These are phyloP conservation scores for Heloderma charlesbogerti DNA, from an alignment of 2,113 vertebrate species.

Conservation along the genomic window DNA sequence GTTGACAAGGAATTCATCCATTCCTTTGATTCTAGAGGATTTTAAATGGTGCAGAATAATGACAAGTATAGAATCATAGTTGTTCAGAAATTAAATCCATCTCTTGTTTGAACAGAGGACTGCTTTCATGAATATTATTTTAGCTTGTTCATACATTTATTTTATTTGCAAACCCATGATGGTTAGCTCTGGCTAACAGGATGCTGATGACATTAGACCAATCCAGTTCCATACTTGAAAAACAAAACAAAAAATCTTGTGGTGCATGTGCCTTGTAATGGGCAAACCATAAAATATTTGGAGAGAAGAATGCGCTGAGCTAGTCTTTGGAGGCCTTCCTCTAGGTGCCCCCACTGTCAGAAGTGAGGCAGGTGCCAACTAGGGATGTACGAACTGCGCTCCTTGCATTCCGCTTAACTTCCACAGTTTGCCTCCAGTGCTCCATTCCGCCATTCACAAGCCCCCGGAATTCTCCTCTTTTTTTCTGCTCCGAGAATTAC, in stretches of 20 bases:
- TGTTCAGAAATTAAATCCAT: background rate
- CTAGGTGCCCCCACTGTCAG: background rate
- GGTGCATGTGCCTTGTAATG: background rate
- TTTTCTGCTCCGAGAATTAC: no score
- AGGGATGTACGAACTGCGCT: no score
- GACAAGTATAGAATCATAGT: background rate
- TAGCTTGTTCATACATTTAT: background rate
- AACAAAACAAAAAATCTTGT: background rate
- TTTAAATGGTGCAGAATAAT: background rate
- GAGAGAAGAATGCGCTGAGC: background rate
- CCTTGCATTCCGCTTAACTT: no score
- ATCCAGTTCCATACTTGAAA: background rate
- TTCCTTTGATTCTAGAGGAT: constrained; percentile 5
- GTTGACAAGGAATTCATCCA: background rate
- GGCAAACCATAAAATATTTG: background rate
- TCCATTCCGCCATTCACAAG: no score
- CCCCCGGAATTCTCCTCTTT: no score
- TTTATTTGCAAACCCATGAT: background rate
- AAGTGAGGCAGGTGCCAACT: background rate
- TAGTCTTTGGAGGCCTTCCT: background rate
- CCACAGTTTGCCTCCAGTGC: no score
- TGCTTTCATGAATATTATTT: background rate
- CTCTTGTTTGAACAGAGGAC: background rate
- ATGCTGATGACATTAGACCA: background rate
- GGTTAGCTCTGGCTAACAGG: background rate